Conservation (phyloP, 2,888 invertebrate species). For the Tetragonisca angustula region DNA sequence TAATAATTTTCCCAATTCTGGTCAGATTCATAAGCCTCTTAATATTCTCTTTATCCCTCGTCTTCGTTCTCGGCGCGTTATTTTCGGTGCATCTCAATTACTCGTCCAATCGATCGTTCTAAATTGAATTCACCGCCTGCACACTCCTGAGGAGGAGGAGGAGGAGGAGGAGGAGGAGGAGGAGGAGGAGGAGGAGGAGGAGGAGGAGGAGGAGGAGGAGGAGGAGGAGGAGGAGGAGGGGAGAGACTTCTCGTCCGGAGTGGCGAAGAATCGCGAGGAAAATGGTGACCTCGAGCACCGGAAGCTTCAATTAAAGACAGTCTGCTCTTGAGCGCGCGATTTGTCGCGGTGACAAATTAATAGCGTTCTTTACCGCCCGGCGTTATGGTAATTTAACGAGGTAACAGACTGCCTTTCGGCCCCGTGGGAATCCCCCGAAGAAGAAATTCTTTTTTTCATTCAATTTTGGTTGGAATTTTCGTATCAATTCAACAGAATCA, state of each 20-base stretch:
- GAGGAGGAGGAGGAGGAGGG: background rate
- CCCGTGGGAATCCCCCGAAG: conserved; percentile 1
- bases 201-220: background rate
- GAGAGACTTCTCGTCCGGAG: background rate
- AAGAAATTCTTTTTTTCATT: too few species aligned
- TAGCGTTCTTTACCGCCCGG: conserved; percentile 21
- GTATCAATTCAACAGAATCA: too few species aligned
- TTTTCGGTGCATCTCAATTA: conserved; percentile 19
- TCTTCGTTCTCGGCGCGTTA: background rate
- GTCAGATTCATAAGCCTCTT: background rate
- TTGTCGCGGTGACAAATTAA: conserved; percentile 18
- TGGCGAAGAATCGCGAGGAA: background rate
- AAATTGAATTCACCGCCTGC: background rate
- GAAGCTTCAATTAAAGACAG: conserved; percentile 2
- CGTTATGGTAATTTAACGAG: conserved; percentile 43
- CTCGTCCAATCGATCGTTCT: conserved; percentile 10
- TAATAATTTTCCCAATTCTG: conserved; percentile 5
- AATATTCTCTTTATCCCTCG: background rate
- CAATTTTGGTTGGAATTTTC: background rate
- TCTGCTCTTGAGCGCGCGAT: background rate
- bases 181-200: too few species aligned
- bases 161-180: background rate
- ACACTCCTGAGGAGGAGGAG: background rate
- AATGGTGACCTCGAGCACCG: background rate
- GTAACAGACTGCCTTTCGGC: conserved; percentile 1